A percentile compares a stretch with the other conserved stretches of the same genome.
Conservation (phyloP, 2,797 vertebrate species). For the Petrocephalus schoutedeni region DNA sequence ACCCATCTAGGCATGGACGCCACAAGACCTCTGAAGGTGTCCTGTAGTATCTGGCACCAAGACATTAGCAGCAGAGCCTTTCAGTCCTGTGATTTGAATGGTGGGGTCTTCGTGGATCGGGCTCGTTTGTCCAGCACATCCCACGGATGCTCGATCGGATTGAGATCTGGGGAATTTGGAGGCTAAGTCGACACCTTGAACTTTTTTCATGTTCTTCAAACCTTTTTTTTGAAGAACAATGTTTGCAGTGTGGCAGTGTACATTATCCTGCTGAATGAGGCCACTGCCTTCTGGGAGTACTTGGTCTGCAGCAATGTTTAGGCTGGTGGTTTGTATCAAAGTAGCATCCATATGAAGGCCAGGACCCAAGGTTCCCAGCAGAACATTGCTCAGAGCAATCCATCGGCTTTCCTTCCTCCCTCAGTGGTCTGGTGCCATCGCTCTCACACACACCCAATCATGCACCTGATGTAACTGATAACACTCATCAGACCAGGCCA, state of each 20-base stretch:
- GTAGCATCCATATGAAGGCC: neutral
- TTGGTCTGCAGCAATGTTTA: neutral
- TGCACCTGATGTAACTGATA: neutral
- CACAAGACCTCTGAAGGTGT: neutral
- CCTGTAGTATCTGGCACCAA: neutral
- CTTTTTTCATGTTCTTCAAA: neutral
- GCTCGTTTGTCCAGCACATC: neutral
- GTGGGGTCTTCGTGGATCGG: neutral
- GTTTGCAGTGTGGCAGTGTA: neutral
- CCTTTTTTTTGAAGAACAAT: neutral
- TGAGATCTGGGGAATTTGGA: neutral
- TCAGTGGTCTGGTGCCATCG: neutral
- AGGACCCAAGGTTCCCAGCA: neutral
- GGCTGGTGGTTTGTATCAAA: neutral
- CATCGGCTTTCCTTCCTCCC: neutral
- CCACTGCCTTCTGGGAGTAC: neutral
- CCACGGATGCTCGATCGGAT: neutral
- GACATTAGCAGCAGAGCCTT: neutral
- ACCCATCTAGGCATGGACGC: neutral
- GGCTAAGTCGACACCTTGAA: neutral
- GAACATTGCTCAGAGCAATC: neutral
- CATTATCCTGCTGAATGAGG: neutral
- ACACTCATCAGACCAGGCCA: neutral
- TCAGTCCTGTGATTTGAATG: neutral
- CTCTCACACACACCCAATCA: neutral